phyloP scores from a whole-genome alignment of 2,113 vertebrate species.

The Aplodontia rufa region DNA sequence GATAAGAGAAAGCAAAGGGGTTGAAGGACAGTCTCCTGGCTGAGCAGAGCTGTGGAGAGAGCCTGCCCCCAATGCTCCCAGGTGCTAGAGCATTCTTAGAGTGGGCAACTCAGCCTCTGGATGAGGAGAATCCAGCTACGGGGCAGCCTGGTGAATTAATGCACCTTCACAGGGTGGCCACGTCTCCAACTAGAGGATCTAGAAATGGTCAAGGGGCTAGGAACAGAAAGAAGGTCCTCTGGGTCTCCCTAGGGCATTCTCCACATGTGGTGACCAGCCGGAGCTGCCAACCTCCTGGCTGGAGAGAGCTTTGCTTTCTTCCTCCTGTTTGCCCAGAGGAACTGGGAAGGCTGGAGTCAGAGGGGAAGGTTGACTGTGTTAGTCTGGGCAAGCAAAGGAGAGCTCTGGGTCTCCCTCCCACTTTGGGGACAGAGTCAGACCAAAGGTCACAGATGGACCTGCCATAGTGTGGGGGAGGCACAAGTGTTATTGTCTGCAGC shows the following conservation, averaged over 20 bases:
- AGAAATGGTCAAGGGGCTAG: background rate
- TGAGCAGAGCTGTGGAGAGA: background rate
- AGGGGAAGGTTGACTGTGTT: background rate
- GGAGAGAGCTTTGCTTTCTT: background rate
- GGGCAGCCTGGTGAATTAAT: background rate
- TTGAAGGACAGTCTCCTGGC: background rate
- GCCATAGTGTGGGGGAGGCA: background rate
- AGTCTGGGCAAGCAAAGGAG: background rate
- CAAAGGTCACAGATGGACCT: constrained; percentile 63
- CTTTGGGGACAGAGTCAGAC: background rate
- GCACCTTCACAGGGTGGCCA: background rate
- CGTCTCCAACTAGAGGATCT: background rate
- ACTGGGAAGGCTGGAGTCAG: background rate
- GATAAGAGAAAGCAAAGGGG: background rate
- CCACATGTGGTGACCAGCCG: background rate
- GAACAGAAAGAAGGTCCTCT: background rate
- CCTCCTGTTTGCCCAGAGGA: background rate
- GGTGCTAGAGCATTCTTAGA: background rate
- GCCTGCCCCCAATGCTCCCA: too few relatives aligned
- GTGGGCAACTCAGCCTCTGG: background rate
- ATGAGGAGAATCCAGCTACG: background rate
- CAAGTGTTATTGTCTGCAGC: background rate
- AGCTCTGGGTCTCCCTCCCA: background rate
- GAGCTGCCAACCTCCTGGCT: background rate
- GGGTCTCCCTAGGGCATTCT: background rate